phyloP scores from a whole-genome alignment of 2,113 vertebrate genomes.

The Sceloporus undulatus region DNA sequence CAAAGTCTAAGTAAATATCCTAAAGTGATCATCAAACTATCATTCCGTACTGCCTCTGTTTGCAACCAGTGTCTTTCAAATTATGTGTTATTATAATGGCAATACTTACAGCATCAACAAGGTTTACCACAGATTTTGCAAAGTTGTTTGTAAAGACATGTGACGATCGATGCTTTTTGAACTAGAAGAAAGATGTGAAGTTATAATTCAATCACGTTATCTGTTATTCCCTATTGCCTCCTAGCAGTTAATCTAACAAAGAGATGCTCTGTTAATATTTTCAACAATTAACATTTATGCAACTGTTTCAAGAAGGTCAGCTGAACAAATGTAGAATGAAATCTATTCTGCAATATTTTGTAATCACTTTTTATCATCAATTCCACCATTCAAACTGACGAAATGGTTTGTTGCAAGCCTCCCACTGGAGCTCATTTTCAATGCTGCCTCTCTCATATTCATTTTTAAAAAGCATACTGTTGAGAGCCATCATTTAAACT shows the following conservation, averaged over 20 bases:
- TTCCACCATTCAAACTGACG: not conserved
- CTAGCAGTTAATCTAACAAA: constrained; percentile 40
- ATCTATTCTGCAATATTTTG: not conserved
- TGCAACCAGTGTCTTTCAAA: not conserved
- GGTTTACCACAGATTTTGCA: constrained; percentile 96
- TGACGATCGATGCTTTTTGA: constrained; percentile 86
- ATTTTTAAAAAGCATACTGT: not conserved
- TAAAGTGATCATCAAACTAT: not conserved
- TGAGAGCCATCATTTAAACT: not conserved
- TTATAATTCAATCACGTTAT: constrained; percentile 48
- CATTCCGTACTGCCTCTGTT: not conserved
- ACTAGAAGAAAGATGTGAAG: constrained; percentile 78
- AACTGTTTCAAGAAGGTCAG: not conserved
- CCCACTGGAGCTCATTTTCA: not conserved
- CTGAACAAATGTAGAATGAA: not conserved
- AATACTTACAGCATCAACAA: constrained; percentile 95
- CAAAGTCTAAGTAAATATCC: not conserved
- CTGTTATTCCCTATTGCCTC: constrained; percentile 42
- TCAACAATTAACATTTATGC: not conserved
- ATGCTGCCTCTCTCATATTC: not conserved
- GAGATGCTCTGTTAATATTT: not conserved
- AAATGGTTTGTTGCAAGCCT: not conserved
- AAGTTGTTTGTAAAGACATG: constrained; percentile 88
- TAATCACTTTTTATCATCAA: not conserved
- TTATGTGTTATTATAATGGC: no score